A percentile compares a stretch with the other conserved stretches of the same genome.
Evolutionary conservation across 2,797 vertebrate genomes (phyloP).

Genomic region (Harpagifer antarcticus): DNA sequence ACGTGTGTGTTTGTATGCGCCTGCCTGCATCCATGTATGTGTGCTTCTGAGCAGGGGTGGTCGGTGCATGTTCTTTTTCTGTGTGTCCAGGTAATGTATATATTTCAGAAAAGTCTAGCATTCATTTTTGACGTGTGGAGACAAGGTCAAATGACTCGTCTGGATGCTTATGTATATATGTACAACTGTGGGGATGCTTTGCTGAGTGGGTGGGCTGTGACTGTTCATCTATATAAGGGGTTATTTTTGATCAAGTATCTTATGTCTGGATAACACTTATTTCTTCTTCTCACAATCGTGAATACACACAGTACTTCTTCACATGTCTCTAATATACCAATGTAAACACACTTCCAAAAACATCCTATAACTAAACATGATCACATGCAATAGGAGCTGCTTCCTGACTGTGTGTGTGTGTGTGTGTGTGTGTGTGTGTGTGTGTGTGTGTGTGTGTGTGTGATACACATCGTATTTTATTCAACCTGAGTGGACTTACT

Average conservation of each 20-base stretch:
- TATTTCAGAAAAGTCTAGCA: constrained; percentile 72
- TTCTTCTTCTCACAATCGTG: background rate
- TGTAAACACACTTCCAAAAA: background rate
- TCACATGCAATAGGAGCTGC: background rate
- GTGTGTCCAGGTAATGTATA: constrained; percentile 56
- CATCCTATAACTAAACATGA: background rate
- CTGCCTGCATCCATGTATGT: constrained; percentile 1
- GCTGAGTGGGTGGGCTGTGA: constrained; percentile 46
- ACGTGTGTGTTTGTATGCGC: background rate
- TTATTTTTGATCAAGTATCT: constrained; percentile 56
- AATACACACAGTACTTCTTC: too few relatives aligned
- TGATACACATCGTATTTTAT: constrained; percentile 11
- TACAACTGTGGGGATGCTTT: constrained; percentile 38
- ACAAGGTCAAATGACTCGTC: constrained; percentile 65
- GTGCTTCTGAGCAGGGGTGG: constrained; percentile 22
- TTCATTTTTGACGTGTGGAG: constrained; percentile 74
- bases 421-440: background rate
- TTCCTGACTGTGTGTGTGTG: background rate
- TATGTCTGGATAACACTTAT: constrained; percentile 38
- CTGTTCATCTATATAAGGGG: constrained; percentile 60
- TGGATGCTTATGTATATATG: constrained; percentile 54
- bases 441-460: background rate
- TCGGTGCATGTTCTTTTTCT: constrained; percentile 35
- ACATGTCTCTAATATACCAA: too few relatives aligned
- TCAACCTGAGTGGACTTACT: constrained; percentile 31